Percentiles rank a stretch among this genome's conserved stretches.
Evolutionary conservation across 2,888 invertebrate species (phyloP).

Genomic region (Phlogophora meticulosa): DNA sequence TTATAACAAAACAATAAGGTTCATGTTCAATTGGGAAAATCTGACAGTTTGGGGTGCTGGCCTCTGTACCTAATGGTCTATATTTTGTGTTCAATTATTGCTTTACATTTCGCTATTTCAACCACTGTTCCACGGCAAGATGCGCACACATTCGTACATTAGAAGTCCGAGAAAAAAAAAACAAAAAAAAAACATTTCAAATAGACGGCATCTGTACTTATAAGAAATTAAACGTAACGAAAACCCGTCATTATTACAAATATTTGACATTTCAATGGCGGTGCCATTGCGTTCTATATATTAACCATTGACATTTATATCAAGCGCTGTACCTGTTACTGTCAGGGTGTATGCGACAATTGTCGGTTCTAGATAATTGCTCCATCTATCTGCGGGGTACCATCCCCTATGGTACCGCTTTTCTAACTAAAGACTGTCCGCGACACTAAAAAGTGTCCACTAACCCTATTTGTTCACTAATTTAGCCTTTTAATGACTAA

Average conservation of each 20-base stretch:
- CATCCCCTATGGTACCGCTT: constrained; percentile 43
- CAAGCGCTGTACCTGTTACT: not conserved
- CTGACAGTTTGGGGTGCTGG: too few relatives aligned
- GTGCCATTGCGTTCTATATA: constrained; percentile 13
- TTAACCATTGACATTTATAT: constrained; percentile 44
- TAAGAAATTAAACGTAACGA: not conserved
- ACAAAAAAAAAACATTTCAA: not conserved
- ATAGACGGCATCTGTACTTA: not conserved
- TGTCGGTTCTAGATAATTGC: constrained; percentile 34
- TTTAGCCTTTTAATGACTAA: constrained; percentile 18
- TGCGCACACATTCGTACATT: too few relatives aligned
- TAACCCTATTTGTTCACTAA: constrained; percentile 5
- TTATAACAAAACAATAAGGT: too few relatives aligned
- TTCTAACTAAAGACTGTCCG: constrained; percentile 12
- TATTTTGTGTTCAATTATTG: not conserved
- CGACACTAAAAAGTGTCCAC: constrained; percentile 1
- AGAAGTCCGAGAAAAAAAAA: too few relatives aligned
- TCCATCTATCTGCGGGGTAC: not conserved
- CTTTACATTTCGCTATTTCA: too few relatives aligned
- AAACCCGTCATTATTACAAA: constrained; percentile 13
- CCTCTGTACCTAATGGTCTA: too few relatives aligned
- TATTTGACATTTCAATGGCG: constrained; percentile 47
- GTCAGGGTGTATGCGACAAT: not conserved
- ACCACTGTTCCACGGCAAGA: too few relatives aligned
- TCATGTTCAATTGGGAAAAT: too few relatives aligned